Evolutionary conservation across 2,113 vertebrate genomes (phyloP).

Genomic region (Aegotheles bennettii): DNA sequence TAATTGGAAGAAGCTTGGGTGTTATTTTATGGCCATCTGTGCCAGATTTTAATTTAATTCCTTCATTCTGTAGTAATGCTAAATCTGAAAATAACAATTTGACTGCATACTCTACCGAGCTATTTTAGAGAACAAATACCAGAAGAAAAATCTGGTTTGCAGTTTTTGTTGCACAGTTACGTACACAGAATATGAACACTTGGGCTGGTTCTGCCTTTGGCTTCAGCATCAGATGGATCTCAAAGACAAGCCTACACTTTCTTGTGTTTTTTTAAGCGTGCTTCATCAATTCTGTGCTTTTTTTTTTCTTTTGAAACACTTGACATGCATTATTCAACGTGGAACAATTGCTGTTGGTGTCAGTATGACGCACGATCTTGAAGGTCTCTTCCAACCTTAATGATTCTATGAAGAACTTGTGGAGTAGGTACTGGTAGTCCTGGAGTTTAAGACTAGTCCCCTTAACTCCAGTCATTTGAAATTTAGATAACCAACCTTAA

Average conservation of each 20-base stretch:
- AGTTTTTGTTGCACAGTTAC: not conserved
- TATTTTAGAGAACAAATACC: conserved; percentile 1
- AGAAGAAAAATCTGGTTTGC: not conserved
- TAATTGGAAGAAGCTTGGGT: not conserved
- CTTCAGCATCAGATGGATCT: not conserved
- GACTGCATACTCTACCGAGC: not conserved
- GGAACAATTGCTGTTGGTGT: not conserved
- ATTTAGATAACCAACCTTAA: not conserved
- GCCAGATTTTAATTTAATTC: not conserved
- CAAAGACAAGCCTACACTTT: not conserved
- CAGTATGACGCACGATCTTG: not conserved
- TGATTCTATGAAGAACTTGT: not conserved
- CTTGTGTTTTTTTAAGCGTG: not conserved
- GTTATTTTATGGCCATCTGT: not conserved
- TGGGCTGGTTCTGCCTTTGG: not conserved
- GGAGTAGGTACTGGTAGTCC: not conserved
- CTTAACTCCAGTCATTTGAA: not conserved
- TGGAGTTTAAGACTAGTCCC: not conserved
- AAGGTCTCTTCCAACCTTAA: too few species aligned
- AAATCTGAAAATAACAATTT: not conserved
- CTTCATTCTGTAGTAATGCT: not conserved
- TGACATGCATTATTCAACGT: not conserved
- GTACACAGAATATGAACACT: not conserved
- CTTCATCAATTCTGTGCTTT: not conserved
- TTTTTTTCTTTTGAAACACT: not conserved